These are phyloP conservation scores for Epinephelus cyanopodus DNA, from an alignment of 2,113 vertebrate genomes.

Conservation along the genomic window DNA sequence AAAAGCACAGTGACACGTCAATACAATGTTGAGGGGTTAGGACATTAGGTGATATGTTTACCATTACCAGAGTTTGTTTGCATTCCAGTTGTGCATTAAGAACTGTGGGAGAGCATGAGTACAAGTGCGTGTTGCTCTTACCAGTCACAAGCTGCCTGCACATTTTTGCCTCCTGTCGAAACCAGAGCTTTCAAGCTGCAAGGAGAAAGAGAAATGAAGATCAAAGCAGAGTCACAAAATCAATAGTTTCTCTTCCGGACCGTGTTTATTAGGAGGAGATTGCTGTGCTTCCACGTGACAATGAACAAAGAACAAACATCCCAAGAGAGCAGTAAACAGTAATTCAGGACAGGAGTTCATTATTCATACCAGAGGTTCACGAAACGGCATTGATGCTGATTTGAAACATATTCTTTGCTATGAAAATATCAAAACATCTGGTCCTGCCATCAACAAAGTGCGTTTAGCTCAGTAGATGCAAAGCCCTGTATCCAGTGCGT, in stretches of 20 bases:
- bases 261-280: slow-evolving; percentile 65
- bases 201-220: slow-evolving; percentile 55
- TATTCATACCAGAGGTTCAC: slow-evolving; percentile 28
- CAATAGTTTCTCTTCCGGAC: slow-evolving; percentile 75
- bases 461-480: not conserved
- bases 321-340: slow-evolving; percentile 37
- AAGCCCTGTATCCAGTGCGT: not conserved
- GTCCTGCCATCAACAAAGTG: not conserved
- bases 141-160: slow-evolving; percentile 99
- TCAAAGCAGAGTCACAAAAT: slow-evolving; percentile 78
- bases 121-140: slow-evolving; percentile 84
- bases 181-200: slow-evolving; percentile 95
- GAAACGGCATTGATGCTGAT: not conserved
- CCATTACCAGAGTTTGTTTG: slow-evolving; percentile 9
- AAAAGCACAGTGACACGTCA: not conserved
- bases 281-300: slow-evolving; percentile 28
- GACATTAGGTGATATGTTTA: slow-evolving; percentile 8
- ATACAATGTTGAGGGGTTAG: not conserved
- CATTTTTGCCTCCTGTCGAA: slow-evolving; percentile 95
- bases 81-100: slow-evolving; percentile 20
- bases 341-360: slow-evolving; percentile 36
- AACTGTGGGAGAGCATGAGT: slow-evolving; percentile 56
- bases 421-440: not conserved
- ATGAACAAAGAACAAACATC: slow-evolving; percentile 41
- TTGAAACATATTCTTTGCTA: slow-evolving; percentile 17